Conservation (phyloP, 2,113 vertebrate genomes). For the Balaeniceps rex region DNA sequence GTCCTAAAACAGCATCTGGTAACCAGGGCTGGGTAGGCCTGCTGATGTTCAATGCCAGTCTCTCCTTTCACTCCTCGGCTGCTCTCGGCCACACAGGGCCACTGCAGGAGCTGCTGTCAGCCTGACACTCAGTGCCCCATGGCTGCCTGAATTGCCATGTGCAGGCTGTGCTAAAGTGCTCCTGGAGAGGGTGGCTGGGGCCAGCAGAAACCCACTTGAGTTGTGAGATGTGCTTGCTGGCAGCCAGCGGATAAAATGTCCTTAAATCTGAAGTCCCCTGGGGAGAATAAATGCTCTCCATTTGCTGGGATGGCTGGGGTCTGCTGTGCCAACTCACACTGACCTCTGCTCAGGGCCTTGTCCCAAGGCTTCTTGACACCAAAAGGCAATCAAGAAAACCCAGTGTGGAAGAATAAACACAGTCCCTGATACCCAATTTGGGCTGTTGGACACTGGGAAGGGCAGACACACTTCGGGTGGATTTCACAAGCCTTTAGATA, state of each 20-base stretch:
- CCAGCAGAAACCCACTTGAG: neutral
- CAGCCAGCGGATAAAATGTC: neutral
- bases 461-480: neutral
- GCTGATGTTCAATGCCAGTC: neutral
- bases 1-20: neutral
- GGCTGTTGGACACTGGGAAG: neutral
- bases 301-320: neutral
- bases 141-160: rapidly evolving
- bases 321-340: neutral
- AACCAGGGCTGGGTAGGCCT: neutral
- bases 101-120: neutral
- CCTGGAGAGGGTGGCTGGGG: neutral
- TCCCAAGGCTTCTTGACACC: slow-evolving; percentile 6
- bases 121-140: neutral
- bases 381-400: neutral
- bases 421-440: neutral
- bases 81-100: neutral
- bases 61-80: neutral
- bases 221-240: neutral
- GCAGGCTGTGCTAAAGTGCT: neutral
- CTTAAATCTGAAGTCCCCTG: neutral
- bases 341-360: neutral
- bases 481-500: slow-evolving; percentile 12
- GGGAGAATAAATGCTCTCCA: neutral
- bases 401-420: neutral